phyloP scores from a whole-genome alignment of 2,113 vertebrate species.

The Colius striatus region DNA sequence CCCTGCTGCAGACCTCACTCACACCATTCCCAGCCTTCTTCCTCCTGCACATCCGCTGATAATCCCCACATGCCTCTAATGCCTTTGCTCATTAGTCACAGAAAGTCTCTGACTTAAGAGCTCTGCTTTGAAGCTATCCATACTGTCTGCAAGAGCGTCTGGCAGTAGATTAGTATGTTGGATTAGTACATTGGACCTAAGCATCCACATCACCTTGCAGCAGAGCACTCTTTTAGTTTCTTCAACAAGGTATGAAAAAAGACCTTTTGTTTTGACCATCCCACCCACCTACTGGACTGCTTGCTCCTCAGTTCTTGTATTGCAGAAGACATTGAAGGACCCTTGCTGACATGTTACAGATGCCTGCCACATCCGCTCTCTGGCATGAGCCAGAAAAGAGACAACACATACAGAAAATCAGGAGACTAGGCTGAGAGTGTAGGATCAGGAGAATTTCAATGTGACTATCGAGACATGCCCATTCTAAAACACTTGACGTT shows the following conservation, averaged over 20 bases:
- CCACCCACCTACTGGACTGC: not conserved
- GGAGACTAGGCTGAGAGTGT: not conserved
- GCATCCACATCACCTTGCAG: not conserved
- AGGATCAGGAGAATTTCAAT: not conserved
- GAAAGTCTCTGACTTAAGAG: not conserved
- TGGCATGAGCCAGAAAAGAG: not conserved
- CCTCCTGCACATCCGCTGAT: not conserved
- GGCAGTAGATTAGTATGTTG: not conserved
- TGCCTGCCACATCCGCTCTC: not conserved
- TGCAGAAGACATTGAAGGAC: not conserved
- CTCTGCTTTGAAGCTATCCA: not conserved
- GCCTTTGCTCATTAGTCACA: not conserved
- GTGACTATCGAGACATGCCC: not conserved
- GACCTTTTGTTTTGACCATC: not conserved
- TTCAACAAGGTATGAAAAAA: not conserved
- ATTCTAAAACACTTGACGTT: not conserved
- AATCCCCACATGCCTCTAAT: not conserved
- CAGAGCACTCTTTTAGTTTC: not conserved
- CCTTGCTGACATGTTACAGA: not conserved
- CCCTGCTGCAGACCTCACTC: not conserved
- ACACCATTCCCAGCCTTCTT: not conserved
- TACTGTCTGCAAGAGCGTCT: not conserved
- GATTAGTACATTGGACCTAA: not conserved
- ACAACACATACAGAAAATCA: not conserved
- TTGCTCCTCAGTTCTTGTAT: not conserved